phyloP scores from a whole-genome alignment of 2,888 invertebrate species.

The Pecten maximus region DNA sequence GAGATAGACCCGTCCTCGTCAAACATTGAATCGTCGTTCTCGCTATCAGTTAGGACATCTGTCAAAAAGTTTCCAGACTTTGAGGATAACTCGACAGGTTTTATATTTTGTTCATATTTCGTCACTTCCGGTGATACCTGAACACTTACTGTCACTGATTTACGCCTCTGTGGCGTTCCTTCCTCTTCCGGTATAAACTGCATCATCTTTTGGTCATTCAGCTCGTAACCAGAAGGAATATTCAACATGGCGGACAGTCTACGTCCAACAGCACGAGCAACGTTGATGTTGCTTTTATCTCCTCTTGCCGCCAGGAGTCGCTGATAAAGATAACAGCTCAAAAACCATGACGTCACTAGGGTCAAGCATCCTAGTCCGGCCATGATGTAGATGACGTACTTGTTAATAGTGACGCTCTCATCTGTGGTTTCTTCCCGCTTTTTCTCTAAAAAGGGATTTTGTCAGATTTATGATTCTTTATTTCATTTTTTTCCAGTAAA shows the following conservation, averaged over 20 bases:
- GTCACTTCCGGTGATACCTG: neutral
- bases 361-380: neutral
- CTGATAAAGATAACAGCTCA: conserved; percentile 4
- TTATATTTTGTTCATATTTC: neutral
- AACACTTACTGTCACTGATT: conserved; percentile 64
- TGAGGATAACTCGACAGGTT: neutral
- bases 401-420: neutral
- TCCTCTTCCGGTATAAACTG: conserved; percentile 50
- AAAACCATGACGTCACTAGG: neutral
- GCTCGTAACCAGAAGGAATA: conserved; percentile 59
- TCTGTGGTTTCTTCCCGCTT: neutral
- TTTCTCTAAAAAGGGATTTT: neutral
- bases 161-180: conserved; percentile 55
- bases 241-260: conserved; percentile 63
- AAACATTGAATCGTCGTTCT: neutral
- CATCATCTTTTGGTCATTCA: conserved; percentile 54
- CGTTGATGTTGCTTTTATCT: conserved; percentile 53
- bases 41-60: neutral
- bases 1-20: neutral
- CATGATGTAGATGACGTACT: neutral
- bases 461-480: too few relatives aligned
- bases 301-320: neutral
- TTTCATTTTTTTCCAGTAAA: too few relatives aligned
- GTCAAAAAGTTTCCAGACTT: neutral
- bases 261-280: conserved; percentile 62